Evolutionary conservation across 1,140 invertebrate species (phyloP).

Genomic region (Psix sp.): DNA sequence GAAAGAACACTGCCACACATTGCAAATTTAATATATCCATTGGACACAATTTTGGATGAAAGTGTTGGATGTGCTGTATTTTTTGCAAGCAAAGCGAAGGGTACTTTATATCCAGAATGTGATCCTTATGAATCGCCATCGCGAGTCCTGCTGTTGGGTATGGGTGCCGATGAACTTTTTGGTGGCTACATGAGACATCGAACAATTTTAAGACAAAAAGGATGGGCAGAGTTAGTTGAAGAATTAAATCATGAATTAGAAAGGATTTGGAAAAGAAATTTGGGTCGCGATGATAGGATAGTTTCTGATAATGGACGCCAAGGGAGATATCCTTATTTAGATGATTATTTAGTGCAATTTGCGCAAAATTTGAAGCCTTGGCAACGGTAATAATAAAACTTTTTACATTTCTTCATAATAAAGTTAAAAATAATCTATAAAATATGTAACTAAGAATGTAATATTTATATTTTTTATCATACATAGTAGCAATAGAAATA

Average conservation of each 20-base stretch:
- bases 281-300: slow-evolving; percentile 95
- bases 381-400: slow-evolving; percentile 81
- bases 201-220: slow-evolving; percentile 81
- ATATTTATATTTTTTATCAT: no score
- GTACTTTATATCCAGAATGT: slow-evolving; percentile 69
- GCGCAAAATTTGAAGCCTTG: slow-evolving; percentile 84
- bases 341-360: slow-evolving; percentile 91
- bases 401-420: slow-evolving; percentile 12
- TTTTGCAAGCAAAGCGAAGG: slow-evolving; percentile 91
- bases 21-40: slow-evolving; percentile 87
- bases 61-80: slow-evolving; percentile 95
- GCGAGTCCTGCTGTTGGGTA: slow-evolving; percentile 90
- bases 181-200: slow-evolving; percentile 95
- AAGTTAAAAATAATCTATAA: no score
- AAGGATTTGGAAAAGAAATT: slow-evolving; percentile 92
- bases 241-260: slow-evolving; percentile 88
- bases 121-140: slow-evolving; percentile 80
- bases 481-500: no score
- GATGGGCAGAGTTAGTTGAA: slow-evolving; percentile 82
- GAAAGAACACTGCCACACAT: slow-evolving; percentile 76
- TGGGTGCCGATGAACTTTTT: slow-evolving; percentile 98
- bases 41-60: slow-evolving; percentile 94
- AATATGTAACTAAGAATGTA: no score
- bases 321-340: slow-evolving; percentile 93
- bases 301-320: slow-evolving; percentile 87